These are phyloP conservation scores for Dissostichus mawsoni DNA, from an alignment of 2,113 vertebrate genomes.

Conservation along the genomic window DNA sequence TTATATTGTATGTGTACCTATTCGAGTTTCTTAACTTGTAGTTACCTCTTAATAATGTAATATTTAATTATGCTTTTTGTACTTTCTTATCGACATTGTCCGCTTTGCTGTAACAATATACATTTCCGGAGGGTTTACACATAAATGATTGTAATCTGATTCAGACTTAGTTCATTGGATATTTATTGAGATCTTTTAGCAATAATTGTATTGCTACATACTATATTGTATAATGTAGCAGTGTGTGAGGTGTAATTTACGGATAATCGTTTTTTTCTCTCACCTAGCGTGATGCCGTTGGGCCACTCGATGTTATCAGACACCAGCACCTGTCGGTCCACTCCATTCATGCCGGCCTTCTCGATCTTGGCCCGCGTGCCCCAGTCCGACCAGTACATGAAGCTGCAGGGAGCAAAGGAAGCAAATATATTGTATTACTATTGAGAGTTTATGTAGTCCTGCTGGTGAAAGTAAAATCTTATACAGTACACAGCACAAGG, in stretches of 20 bases:
- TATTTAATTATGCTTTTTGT: too few species aligned
- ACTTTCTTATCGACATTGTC: too few species aligned
- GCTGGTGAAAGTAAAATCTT: background rate
- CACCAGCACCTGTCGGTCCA: slow-evolving; percentile 92
- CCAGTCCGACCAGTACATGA: slow-evolving; percentile 99
- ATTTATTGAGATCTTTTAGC: too few species aligned
- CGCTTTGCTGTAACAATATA: too few species aligned
- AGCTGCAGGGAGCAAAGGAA: slow-evolving; percentile 81
- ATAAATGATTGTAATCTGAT: too few species aligned
- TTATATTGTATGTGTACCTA: too few species aligned
- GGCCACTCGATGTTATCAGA: slow-evolving; percentile 96
- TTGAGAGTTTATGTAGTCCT: background rate
- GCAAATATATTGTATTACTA: background rate
- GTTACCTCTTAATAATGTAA: too few species aligned
- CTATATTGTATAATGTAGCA: background rate
- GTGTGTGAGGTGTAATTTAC: background rate
- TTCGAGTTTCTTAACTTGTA: too few species aligned
- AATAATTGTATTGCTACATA: too few species aligned
- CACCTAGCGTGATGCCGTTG: slow-evolving; percentile 96
- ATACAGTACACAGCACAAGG: background rate
- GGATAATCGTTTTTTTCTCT: slow-evolving; percentile 12
- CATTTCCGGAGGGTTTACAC: too few species aligned
- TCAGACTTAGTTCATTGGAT: too few species aligned
- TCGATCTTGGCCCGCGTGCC: slow-evolving; percentile 95
- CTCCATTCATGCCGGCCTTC: slow-evolving; percentile 95